Base-by-base conservation (phyloP, 2,113 vertebrate genomes). In the Megaceryle torquata region DNA sequence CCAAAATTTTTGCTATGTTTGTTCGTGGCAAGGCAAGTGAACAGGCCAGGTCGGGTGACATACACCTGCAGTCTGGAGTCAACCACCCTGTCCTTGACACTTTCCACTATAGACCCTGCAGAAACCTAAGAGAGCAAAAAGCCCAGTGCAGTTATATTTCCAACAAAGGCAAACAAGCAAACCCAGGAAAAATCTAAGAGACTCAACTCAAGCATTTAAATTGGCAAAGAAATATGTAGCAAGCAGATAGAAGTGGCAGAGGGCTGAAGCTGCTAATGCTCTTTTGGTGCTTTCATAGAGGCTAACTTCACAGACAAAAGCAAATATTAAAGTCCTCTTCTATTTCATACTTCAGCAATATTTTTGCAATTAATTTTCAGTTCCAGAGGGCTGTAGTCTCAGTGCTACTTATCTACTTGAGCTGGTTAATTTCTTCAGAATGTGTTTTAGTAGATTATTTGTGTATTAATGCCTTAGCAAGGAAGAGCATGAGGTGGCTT, bases 21-120 rank as follows among this genome's bases (percentile, higher is more conserved):
- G 93, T 99, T 99, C 5, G 98, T 99, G 67, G 99, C 99, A 31
- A 99, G 97, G 59, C 99, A 99, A 7, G 99, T 99, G 95, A 99
- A 99, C 37, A 99, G 98, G 59, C 99, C 98, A 3, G 99, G 99
- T 71, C 98, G 98, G 50, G 98, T 99, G 84, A 99, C 98, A 0
- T 98, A 98, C 50, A 99, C 98, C 64, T 98, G 98, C 22, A 99
- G 97, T 63, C 98, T 97, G 15, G 99, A 99, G 72, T 99, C 97
- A 75, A 99, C 98, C 84, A 99, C 97, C 82, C 99, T 98, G 72
- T 98, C 99, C 81, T 98, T 98, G 68, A 99, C 80, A 4, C 98
- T 99, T 96, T 99, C 99, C 5, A 97, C 98, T n/a, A 99, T 96
- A 11, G 99, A 99, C 2, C 98, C 99, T 5, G 98, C 98, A 19